Conservation (phyloP, 2,797 vertebrate species). For the Sebastes iracundus region DNA sequence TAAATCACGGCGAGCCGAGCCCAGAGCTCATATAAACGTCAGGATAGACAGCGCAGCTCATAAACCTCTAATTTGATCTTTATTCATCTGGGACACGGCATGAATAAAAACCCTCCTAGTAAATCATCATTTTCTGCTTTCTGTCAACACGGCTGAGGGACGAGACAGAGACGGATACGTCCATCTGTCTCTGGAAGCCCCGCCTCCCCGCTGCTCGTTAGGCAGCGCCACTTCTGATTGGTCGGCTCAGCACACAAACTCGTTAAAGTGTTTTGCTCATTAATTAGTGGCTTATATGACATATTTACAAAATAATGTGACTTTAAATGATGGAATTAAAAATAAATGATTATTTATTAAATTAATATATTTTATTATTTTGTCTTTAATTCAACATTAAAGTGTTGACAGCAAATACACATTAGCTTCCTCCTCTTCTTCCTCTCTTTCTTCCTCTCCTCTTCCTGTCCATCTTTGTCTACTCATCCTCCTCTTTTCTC, state of each 20-base stretch:
- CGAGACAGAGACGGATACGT: background rate
- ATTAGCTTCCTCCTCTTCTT: background rate
- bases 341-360: background rate
- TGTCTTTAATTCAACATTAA: background rate
- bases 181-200: conserved; percentile 4
- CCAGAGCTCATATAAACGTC: conserved; percentile 78
- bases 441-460: background rate
- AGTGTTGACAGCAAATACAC: no score
- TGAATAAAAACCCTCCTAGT: conserved; percentile 71
- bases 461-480: no score
- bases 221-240: conserved; percentile 40
- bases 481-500: background rate
- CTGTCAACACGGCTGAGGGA: conserved; percentile 55
- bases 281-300: background rate
- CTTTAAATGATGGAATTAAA: background rate
- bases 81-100: conserved; percentile 73
- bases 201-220: conserved; percentile 34
- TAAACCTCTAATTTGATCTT: conserved; percentile 82
- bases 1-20: conserved; percentile 70
- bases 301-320: background rate
- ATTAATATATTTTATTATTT: background rate
- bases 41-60: conserved; percentile 75
- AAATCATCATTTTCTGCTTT: conserved; percentile 74
- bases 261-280: conserved; percentile 3
- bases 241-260: conserved; percentile 10